Evolutionary conservation across 2,888 invertebrate species (phyloP).

Genomic region (Melanophora roralis): DNA sequence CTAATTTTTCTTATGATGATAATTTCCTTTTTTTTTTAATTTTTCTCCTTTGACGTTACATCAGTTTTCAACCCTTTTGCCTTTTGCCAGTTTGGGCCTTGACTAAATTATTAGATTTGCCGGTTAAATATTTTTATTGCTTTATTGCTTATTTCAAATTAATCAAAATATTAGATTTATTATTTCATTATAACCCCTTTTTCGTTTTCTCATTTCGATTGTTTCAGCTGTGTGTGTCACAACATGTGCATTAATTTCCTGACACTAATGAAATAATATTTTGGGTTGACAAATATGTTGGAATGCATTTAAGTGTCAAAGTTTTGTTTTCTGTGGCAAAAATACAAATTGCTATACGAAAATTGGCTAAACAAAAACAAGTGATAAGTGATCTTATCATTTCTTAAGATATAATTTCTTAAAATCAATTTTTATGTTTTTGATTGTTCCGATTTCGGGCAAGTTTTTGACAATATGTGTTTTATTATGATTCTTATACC

Average conservation of each 20-base stretch:
- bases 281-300: background rate
- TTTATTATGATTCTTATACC: no score
- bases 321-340: no score
- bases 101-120: conserved; percentile 21
- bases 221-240: conserved; percentile 35
- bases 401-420: no score
- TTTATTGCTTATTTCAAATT: conserved; percentile 19
- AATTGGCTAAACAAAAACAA: no score
- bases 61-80: conserved; percentile 29
- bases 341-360: background rate
- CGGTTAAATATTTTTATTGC: conserved; percentile 20
- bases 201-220: conserved; percentile 8
- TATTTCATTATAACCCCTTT: conserved; percentile 17
- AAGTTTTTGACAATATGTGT: no score
- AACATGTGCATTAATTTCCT: conserved; percentile 31
- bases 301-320: no score
- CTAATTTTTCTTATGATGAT: conserved; percentile 22
- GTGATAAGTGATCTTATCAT: no score
- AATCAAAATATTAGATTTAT: conserved; percentile 50
- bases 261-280: conserved; percentile 19
- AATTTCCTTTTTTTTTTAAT: background rate
- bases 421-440: no score
- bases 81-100: background rate
- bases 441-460: no score
- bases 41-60: background rate